Base-by-base conservation (phyloP, 1,140 invertebrate genomes). In the Hylaeus anthracinus region DNA sequence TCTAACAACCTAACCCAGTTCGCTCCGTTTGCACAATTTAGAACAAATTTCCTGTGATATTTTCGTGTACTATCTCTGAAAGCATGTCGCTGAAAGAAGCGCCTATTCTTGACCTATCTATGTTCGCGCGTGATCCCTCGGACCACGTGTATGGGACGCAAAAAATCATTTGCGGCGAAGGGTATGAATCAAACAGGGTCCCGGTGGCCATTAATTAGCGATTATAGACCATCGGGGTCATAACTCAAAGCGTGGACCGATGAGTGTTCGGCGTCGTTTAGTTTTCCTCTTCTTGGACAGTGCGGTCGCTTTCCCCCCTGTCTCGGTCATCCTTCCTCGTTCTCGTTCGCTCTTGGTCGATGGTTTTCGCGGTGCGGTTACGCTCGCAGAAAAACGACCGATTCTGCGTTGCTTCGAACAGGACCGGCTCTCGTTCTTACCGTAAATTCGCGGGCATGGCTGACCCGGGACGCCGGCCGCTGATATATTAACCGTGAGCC, bases 311-410 rank as follows among this genome's bases (percentile, higher is more conserved):
- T 80, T 66, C 79, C 72, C 45, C 70, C 74, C 39, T 76, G 70
- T 39, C 61, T 53, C 14, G 10, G 12, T n/a, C 39, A 1, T 12
- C 9, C 61, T 1, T 12, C 37, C 9, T 10, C 37, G 51, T 55
- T 53, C 43, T 10, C 45, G 64, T 80, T 65, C 15, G 3, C 37
- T 60, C 65, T 76, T 78, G 45, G 56, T 70, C 81, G 66, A 79
- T 83, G 85, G 74, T 79, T 82, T 82, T 79, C 84, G 72, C 72
- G 72, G 58, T 85, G 85, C 83, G 85, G 85, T 86, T 67, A 64
- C 43, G 72, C 56, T 63, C 15, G 45, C 66, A 67, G 72, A 83
- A 83, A 86, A 85, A 86, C 70, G 74, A 75, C 67, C 61, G 79
- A 82, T 75, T 74, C 72, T 12, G 65, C 70, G 41, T 73, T 41